Percentiles rank a stretch among this genome's conserved stretches.
phyloP scores from a whole-genome alignment of 1,140 invertebrate species.

The Danaus melanippus region DNA sequence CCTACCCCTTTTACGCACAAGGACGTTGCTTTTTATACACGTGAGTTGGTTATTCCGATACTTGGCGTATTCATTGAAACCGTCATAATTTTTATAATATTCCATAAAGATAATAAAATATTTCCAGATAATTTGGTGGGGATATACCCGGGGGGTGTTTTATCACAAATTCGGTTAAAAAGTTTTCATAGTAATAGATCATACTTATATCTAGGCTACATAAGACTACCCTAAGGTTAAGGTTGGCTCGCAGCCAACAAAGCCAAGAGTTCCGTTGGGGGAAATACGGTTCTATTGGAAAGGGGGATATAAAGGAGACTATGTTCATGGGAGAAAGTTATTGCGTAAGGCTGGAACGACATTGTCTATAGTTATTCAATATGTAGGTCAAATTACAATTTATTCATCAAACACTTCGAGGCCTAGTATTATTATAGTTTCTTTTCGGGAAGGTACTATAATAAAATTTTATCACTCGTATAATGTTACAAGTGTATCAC shows the following conservation, averaged over 20 bases:
- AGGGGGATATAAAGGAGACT: slow-evolving; percentile 22
- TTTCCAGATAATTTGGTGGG: too few species aligned
- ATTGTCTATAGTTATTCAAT: slow-evolving; percentile 9
- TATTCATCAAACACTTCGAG: too few species aligned
- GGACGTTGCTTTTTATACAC: too few species aligned
- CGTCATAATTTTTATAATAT: too few species aligned
- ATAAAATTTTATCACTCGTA: too few species aligned
- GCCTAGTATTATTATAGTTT: too few species aligned
- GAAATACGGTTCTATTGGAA: slow-evolving; percentile 32
- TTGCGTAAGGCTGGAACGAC: slow-evolving; percentile 2
- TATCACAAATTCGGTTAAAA: slow-evolving; percentile 7
- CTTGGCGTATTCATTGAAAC: too few species aligned
- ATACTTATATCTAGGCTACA: slow-evolving; percentile 36
- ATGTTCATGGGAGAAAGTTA: slow-evolving; percentile 12
- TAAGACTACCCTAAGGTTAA: slow-evolving; percentile 33
- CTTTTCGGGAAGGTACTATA: too few species aligned
- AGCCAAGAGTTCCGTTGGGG: slow-evolving; percentile 31
- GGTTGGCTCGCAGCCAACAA: slow-evolving; percentile 34
- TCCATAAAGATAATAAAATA: too few species aligned
- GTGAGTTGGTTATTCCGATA: too few species aligned
- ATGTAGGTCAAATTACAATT: slow-evolving; percentile 6
- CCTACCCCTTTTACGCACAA: too few species aligned
- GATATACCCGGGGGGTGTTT: slow-evolving; percentile 1
- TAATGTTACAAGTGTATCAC: too few species aligned
- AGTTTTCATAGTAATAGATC: slow-evolving; percentile 28